Evolutionary conservation across 2,113 vertebrate genomes (phyloP).

Genomic region (Charadrius vociferus): DNA sequence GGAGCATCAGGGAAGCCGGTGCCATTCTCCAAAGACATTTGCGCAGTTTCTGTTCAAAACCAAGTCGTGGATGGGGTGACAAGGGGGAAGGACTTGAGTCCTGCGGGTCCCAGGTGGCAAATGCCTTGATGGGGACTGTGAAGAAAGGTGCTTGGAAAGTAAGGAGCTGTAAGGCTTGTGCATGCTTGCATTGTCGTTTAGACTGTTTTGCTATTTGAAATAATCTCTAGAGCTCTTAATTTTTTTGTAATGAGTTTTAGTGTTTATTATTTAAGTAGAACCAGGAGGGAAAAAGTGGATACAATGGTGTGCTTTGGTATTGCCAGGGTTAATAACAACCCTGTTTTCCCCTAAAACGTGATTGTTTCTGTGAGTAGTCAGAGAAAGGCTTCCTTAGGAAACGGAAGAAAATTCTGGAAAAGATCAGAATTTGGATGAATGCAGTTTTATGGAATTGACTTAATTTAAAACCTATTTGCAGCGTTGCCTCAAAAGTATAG

Average conservation of each 20-base stretch:
- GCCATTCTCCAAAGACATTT: fast-evolving
- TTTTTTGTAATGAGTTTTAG: background rate
- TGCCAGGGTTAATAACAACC: background rate
- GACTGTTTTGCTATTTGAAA: background rate
- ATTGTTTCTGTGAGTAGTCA: background rate
- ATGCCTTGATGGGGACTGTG: background rate
- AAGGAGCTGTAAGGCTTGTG: background rate
- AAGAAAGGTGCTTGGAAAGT: background rate
- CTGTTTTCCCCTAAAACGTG: background rate
- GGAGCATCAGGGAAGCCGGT: background rate
- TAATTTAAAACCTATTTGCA: background rate
- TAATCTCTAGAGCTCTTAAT: background rate
- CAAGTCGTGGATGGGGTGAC: fast-evolving
- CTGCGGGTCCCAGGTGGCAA: background rate
- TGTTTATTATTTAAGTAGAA: background rate
- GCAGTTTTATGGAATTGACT: background rate
- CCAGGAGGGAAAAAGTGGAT: background rate
- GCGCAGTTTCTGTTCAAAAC: background rate
- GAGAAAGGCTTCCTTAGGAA: background rate
- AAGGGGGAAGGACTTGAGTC: background rate
- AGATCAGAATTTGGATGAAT: background rate
- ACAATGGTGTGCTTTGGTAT: background rate
- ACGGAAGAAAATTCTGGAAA: background rate
- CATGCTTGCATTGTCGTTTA: background rate
- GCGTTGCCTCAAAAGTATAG: background rate